Evolutionary conservation across 2,888 invertebrate genomes (phyloP).

Genomic region (Agrochola macilenta): DNA sequence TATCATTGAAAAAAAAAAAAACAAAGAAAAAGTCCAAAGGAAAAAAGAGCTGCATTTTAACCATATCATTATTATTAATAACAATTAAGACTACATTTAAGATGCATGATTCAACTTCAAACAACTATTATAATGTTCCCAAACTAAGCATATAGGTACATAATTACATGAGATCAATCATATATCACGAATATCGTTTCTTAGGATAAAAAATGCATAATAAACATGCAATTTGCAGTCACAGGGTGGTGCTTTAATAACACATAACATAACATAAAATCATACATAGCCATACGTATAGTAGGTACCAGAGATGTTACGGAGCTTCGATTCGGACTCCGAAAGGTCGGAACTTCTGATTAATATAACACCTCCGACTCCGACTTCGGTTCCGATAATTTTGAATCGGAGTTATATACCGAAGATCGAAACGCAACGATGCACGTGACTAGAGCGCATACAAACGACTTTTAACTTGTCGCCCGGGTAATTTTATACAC

Average conservation of each 20-base stretch:
- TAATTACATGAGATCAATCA: constrained; percentile 62
- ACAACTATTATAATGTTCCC: constrained; percentile 44
- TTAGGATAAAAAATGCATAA: constrained; percentile 58
- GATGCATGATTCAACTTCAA: constrained; percentile 37
- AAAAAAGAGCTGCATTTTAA: neutral
- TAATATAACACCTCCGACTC: no score
- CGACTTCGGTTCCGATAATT: no score
- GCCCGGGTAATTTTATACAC: no score
- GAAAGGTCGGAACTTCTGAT: no score
- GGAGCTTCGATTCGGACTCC: no score
- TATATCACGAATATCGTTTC: constrained; percentile 62
- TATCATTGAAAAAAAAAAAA: neutral
- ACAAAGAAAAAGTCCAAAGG: neutral
- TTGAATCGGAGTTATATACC: no score
- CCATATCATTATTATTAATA: constrained; percentile 20
- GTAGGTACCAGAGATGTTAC: no score
- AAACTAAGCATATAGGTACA: constrained; percentile 40
- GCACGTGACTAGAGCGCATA: no score
- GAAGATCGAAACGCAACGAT: no score
- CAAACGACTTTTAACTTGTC: no score
- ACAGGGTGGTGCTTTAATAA: constrained; percentile 47
- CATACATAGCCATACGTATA: neutral
- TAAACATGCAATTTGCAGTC: constrained; percentile 53
- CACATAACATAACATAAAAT: neutral
- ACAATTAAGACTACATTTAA: constrained; percentile 15